A percentile compares a stretch with the other conserved stretches of the same genome.
Conservation (phyloP, 2,113 vertebrate species). For the Ellobius talpinus region DNA sequence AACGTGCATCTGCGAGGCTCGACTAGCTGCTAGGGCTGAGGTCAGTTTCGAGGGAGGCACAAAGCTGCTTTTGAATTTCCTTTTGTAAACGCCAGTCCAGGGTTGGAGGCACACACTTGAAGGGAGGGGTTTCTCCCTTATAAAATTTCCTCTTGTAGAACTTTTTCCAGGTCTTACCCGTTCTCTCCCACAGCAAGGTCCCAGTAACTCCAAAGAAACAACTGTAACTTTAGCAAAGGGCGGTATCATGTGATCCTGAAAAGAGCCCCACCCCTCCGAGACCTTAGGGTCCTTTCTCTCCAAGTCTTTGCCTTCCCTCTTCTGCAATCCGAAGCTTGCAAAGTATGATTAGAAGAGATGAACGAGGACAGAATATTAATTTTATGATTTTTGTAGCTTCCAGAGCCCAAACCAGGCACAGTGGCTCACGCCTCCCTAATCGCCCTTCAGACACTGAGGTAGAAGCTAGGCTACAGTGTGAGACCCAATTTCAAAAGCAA, state of each 20-base stretch:
- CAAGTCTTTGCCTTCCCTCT: not conserved
- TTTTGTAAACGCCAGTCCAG: not conserved
- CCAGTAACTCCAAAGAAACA: not conserved
- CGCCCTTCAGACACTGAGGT: not conserved
- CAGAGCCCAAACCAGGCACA: not conserved
- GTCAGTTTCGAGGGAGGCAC: not conserved
- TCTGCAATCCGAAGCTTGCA: not conserved
- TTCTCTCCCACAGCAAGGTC: not conserved
- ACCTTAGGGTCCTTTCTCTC: not conserved
- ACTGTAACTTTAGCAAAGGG: not conserved
- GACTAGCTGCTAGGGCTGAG: not conserved
- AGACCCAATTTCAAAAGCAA: not conserved
- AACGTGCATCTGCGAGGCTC: rapidly evolving
- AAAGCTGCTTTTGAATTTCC: not conserved
- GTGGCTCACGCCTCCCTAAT: not conserved
- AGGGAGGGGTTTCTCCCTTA: not conserved
- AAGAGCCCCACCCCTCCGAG: not conserved
- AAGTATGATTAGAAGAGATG: not conserved
- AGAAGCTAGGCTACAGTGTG: not conserved
- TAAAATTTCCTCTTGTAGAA: not conserved
- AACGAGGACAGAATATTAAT: not conserved
- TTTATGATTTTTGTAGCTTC: not conserved
- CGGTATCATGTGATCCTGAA: not conserved
- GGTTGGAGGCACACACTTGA: not conserved
- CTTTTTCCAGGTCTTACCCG: not conserved